These are phyloP conservation scores for Andrena praecox DNA, from an alignment of 2,888 invertebrate species.

Conservation along the genomic window DNA sequence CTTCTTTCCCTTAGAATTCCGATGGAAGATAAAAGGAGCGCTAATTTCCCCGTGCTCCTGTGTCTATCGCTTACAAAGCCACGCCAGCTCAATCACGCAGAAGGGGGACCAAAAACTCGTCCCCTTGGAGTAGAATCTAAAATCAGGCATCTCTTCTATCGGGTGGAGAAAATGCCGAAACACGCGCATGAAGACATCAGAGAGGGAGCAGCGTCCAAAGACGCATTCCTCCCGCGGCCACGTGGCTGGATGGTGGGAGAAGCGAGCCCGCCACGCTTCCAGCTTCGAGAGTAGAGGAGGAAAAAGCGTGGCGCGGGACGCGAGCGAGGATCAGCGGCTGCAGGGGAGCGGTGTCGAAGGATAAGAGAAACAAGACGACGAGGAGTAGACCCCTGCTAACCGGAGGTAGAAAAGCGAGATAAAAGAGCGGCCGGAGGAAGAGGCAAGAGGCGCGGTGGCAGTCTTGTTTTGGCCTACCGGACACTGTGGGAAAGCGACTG, in stretches of 20 bases:
- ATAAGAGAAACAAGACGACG: constrained; percentile 28
- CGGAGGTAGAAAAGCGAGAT: constrained; percentile 54
- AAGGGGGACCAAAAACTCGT: too few relatives aligned
- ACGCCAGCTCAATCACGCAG: too few relatives aligned
- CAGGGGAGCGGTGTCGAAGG: constrained; percentile 25
- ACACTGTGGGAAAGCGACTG: constrained; percentile 81
- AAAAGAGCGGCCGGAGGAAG: constrained; percentile 35
- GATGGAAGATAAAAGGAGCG: too few relatives aligned
- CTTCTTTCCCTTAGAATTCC: too few relatives aligned
- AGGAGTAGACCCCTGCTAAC: constrained; percentile 34
- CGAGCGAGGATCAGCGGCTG: constrained; percentile 19
- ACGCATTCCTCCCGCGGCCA: constrained; percentile 72
- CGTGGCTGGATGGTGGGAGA: constrained; percentile 62
- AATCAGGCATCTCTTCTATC: too few relatives aligned
- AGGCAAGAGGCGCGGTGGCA: constrained; percentile 48
- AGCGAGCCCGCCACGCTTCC: constrained; percentile 72
- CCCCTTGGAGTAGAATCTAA: too few relatives aligned
- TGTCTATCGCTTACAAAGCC: too few relatives aligned
- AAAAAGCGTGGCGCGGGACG: constrained; percentile 48
- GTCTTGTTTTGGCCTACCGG: constrained; percentile 78
- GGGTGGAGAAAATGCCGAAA: not conserved
- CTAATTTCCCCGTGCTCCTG: too few relatives aligned
- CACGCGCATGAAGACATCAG: constrained; percentile 22
- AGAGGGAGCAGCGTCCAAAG: not conserved
- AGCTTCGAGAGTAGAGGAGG: constrained; percentile 49